These are phyloP conservation scores for Spilosoma lubricipeda DNA, from an alignment of 2,888 invertebrate species.

Conservation along the genomic window DNA sequence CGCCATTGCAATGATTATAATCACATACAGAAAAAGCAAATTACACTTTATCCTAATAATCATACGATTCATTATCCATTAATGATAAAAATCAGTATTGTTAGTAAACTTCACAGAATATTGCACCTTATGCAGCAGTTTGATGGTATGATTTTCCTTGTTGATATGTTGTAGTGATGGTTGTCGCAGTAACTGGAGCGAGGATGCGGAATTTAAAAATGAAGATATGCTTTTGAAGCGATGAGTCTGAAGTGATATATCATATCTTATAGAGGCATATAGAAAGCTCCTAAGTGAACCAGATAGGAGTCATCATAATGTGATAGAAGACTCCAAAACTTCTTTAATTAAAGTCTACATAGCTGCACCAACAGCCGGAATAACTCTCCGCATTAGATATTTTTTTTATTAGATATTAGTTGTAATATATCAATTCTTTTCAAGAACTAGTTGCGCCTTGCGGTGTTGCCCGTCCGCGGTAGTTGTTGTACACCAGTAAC, in stretches of 20 bases:
- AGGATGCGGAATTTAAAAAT: conserved; percentile 36
- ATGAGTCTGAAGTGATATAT: conserved; percentile 4
- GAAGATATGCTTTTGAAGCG: conserved; percentile 28
- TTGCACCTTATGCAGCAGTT: neutral
- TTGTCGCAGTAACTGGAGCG: conserved; percentile 59
- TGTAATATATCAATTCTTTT: no score
- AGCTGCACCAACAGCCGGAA: no score
- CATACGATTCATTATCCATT: conserved; percentile 8
- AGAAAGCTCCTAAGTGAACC: neutral
- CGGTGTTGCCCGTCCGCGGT: no score
- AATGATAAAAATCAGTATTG: neutral
- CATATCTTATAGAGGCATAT: neutral
- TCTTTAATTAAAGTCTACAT: no score
- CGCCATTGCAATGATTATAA: conserved; percentile 7
- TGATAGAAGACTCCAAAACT: neutral
- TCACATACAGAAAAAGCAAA: neutral
- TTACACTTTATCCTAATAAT: neutral
- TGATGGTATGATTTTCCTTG: conserved; percentile 6
- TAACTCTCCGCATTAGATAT: no score
- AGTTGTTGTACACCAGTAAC: no score
- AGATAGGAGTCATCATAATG: conserved; percentile 1
- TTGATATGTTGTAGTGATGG: conserved; percentile 8
- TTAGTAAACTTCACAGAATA: conserved; percentile 3
- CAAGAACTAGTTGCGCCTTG: no score
- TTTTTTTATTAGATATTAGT: no score